A percentile compares a stretch with the other conserved stretches of the same genome.
These are phyloP conservation scores for Aphidius colemani DNA, from an alignment of 2,888 invertebrate genomes.

Conservation along the genomic window DNA sequence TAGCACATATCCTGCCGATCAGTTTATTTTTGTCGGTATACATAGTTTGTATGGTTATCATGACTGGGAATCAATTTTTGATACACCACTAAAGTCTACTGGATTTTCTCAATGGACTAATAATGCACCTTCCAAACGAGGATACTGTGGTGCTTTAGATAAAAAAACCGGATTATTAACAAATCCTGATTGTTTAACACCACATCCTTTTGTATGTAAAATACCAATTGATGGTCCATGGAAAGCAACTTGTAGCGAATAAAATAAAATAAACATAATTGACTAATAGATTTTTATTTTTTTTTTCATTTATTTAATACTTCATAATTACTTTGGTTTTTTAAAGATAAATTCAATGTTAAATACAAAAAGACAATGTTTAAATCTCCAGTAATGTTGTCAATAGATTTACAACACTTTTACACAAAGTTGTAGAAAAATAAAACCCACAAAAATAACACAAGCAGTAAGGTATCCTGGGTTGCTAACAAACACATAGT, in stretches of 20 bases:
- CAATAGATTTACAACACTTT: too few species aligned
- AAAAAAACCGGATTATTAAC: not conserved
- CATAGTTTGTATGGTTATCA: not conserved
- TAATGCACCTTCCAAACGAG: not conserved
- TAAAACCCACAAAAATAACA: not conserved
- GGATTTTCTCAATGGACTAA: slow-evolving; percentile 1
- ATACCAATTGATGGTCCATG: slow-evolving; percentile 2
- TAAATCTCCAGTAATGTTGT: too few species aligned
- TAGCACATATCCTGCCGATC: not conserved
- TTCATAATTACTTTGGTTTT: too few species aligned
- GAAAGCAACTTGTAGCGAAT: too few species aligned
- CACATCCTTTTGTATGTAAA: slow-evolving; percentile 17
- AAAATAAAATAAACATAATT: too few species aligned
- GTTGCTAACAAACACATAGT: too few species aligned
- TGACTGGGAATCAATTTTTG: slow-evolving; percentile 8
- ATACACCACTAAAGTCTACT: not conserved
- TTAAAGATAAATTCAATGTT: too few species aligned
- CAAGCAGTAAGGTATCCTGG: too few species aligned
- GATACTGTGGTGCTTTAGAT: slow-evolving; percentile 9
- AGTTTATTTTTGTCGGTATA: slow-evolving; percentile 3
- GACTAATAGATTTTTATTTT: too few species aligned
- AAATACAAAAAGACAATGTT: too few species aligned
- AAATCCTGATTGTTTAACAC: not conserved
- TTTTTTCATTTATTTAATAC: too few species aligned
- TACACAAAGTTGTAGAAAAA: too few species aligned